Evolutionary conservation across 2,888 invertebrate species (phyloP).

Genomic region (Tenodera sinensis): DNA sequence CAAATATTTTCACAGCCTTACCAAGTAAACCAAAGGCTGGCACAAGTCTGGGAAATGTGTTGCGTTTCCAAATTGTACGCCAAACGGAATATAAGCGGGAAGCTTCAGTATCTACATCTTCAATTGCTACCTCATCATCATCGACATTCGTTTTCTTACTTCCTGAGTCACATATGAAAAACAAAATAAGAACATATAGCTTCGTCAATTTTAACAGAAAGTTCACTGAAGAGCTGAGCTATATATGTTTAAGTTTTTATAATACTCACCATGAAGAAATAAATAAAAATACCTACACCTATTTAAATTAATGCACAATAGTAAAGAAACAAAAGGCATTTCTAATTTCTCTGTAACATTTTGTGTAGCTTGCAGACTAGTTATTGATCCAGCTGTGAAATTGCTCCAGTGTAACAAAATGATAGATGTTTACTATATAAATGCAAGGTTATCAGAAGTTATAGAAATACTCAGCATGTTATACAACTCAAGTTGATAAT

Average conservation of each 20-base stretch:
- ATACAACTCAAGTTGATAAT: too few species aligned
- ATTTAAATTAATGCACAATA: background rate
- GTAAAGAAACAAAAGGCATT: background rate
- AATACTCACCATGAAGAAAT: background rate
- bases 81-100: conserved; percentile 9
- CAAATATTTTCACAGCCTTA: conserved; percentile 36
- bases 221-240: background rate
- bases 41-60: conserved; percentile 41
- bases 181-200: background rate
- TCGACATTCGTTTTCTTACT: conserved; percentile 10
- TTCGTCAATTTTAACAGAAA: background rate
- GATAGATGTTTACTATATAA: background rate
- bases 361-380: background rate
- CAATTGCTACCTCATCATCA: conserved; percentile 18
- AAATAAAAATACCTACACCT: background rate
- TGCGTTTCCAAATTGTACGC: conserved; percentile 39
- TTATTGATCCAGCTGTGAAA: background rate
- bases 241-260: background rate
- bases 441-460: background rate
- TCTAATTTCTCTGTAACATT: background rate
- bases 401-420: background rate
- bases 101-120: conserved; percentile 22
- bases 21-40: conserved; percentile 42
- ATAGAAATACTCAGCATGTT: background rate
- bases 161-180: conserved; percentile 10